phyloP scores from a whole-genome alignment of 2,888 invertebrate species.

The Oscheius sp. region DNA sequence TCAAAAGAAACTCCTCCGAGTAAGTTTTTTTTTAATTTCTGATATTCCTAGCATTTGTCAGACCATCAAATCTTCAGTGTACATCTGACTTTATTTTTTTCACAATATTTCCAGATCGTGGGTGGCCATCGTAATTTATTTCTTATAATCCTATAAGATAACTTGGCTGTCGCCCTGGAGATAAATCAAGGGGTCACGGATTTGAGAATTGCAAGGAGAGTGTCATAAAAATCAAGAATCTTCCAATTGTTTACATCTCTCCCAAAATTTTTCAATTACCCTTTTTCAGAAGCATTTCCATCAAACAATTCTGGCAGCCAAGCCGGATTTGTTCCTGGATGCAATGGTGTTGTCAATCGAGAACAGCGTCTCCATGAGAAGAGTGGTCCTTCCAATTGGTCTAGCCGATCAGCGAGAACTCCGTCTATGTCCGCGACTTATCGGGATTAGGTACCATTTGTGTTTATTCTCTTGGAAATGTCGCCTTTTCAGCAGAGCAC shows the following conservation, averaged over 20 bases:
- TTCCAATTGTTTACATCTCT: too few relatives aligned
- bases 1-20: not conserved
- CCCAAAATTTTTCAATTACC: not conserved
- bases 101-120: too few relatives aligned
- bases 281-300: constrained; percentile 17
- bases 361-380: constrained; percentile 9
- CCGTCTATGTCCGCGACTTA: not conserved
- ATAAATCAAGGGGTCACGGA: too few relatives aligned
- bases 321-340: not conserved
- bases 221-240: too few relatives aligned
- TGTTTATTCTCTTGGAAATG: not conserved
- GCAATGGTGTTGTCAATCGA: not conserved
- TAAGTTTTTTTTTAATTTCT: not conserved
- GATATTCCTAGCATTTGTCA: too few relatives aligned
- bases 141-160: too few relatives aligned
- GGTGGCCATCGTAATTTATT: too few relatives aligned
- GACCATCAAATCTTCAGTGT: too few relatives aligned
- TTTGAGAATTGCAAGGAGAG: too few relatives aligned
- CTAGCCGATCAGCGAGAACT: not conserved
- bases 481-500: not conserved
- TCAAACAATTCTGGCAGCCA: not conserved
- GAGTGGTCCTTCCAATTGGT: not conserved
- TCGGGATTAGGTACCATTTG: not conserved
- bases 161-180: too few relatives aligned
- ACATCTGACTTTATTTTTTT: too few relatives aligned